Percentiles rank a stretch among this genome's conserved stretches.
Evolutionary conservation across 2,888 invertebrate species (phyloP).

Genomic region (Erebia ligea): DNA sequence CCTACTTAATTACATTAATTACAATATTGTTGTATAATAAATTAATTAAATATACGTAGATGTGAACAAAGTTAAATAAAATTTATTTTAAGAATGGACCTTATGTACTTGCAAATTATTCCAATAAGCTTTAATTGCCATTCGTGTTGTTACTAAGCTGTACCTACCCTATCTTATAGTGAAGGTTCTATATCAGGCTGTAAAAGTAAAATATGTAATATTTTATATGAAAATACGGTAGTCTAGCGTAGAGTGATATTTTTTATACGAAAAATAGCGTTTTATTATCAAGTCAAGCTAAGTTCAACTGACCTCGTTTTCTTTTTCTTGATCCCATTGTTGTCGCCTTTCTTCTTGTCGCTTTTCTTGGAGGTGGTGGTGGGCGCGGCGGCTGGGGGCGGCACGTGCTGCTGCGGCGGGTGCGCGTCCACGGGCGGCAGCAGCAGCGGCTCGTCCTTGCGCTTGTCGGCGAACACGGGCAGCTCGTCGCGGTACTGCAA

Average conservation of each 20-base stretch:
- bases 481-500: conserved; percentile 78
- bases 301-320: conserved; percentile 89
- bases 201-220: too few species aligned
- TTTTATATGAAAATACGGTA: too few species aligned
- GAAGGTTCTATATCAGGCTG: too few species aligned
- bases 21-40: too few species aligned
- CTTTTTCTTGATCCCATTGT: conserved; percentile 95
- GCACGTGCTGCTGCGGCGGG: conserved; percentile 52
- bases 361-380: conserved; percentile 85
- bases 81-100: too few species aligned
- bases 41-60: too few species aligned
- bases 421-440: conserved; percentile 68
- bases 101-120: too few species aligned
- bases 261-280: neutral
- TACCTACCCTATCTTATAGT: too few species aligned
- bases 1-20: too few species aligned
- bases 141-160: too few species aligned
- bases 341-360: conserved; percentile 91
- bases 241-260: neutral
- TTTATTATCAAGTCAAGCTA: neutral
- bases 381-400: conserved; percentile 67
- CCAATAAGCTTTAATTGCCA: too few species aligned
- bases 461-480: conserved; percentile 66
- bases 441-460: conserved; percentile 73
- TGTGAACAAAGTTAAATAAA: too few species aligned